Evolutionary conservation across 2,113 vertebrate genomes (phyloP), one percentile per base, ranked within the genome.

Genomic region (Numenius arquata): DNA sequence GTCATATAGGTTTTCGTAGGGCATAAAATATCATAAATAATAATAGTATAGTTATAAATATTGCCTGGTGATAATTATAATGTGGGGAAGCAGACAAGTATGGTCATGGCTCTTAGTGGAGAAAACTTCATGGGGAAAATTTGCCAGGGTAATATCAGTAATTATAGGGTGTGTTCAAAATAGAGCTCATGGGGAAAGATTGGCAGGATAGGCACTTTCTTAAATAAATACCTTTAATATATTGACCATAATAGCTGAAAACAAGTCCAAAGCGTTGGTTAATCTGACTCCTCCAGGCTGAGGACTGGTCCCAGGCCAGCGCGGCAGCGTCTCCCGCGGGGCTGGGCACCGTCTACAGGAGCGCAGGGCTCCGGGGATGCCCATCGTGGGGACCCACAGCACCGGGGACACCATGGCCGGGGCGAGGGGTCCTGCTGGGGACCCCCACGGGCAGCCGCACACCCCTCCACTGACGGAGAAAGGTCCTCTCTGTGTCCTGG

Each of bases 191-290:
- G 75, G 91, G 96, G 93, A 96, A 95, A 96, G 95, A 95, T 96
- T 94, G 94, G 96, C 95, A 96, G 93, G 90, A 95, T 96, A 96
- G 96, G 93, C 87, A 93, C 94, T 91, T 97, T 95, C 95, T 96
- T 93, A 96, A 95, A 95, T 93, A 96, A 95, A 96, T 95, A 90
- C 93, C 81, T 91, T 92, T 82, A 89, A 89, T 93, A 78, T 87
- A 90, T 93, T 94, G 92, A 95, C 95, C 92, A 52, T 96, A 87
- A 91, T 61, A 91, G 77, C 77, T 21, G 22, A 91, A 88, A 92
- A 55, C 94, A 89, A 94, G 87, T 90, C 94, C 91, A 87, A 85
- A 78, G 80, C 30, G 3, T 15, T 76, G 53, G 86, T 61, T 96
- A 79, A 89, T 85, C 52, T 0, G 5, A 47, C 43, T 88, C 55